These are phyloP conservation scores for Dasypogon diadema DNA, from an alignment of 2,888 invertebrate genomes.

Conservation along the genomic window DNA sequence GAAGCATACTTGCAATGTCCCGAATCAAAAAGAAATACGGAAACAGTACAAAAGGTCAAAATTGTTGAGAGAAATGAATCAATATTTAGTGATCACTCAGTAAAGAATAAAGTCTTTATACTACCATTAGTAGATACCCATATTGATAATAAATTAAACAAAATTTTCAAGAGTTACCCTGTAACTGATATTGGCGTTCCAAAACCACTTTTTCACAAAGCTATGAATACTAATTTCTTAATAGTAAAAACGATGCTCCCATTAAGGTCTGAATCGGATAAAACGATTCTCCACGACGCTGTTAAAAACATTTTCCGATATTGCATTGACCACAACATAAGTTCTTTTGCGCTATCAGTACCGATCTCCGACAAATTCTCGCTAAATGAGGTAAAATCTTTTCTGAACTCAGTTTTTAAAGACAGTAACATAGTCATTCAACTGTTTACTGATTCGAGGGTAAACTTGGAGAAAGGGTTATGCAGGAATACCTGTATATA, in stretches of 20 bases:
- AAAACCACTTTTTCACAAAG: not conserved
- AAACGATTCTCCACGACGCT: not conserved
- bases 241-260: not conserved
- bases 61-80: not conserved
- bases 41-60: too few species aligned
- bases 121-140: not conserved
- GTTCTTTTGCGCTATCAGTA: not conserved
- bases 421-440: not conserved
- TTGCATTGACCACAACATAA: not conserved
- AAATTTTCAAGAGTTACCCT: accelerated
- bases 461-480: not conserved
- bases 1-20: too few species aligned
- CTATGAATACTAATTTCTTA: not conserved
- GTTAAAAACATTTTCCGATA: not conserved
- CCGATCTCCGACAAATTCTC: not conserved
- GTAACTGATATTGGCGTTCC: accelerated
- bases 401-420: not conserved
- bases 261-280: not conserved
- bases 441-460: not conserved
- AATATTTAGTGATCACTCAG: not conserved
- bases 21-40: too few species aligned
- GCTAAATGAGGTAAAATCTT: not conserved
- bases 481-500: not conserved
- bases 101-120: too few species aligned
- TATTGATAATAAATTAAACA: not conserved